Evolutionary conservation across 2,797 vertebrate genomes (phyloP), one percentile per base, ranked within the genome.

Genomic region (Sebastes jordani): DNA sequence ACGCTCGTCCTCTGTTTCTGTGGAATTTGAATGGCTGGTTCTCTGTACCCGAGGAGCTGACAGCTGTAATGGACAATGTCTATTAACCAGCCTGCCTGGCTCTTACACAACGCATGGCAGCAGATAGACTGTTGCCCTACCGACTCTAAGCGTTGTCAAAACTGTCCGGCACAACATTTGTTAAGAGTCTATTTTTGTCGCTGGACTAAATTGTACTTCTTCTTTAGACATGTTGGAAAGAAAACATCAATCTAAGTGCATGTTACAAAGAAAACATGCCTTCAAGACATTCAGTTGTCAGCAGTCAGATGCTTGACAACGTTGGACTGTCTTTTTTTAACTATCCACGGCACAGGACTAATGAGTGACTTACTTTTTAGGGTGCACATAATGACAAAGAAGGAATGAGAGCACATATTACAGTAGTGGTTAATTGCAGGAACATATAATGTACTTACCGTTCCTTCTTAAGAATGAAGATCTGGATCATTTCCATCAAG

Each of bases 21-120:
- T 85, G 91, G 94, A 94, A 93, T 95, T 94, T 93, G 78, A 94
- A 93, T 91, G 68, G 79, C 71, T 66, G 76, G 82, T 87, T 88
- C 72, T 76, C 78, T 55, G 78, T 80, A 30, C 6, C 9, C 5
- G 80, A 70, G 60, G 56, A 80, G 64, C 46, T 65, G 83, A 88
- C 80, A 67, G 83, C 84, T 90, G 80, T 55, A 85, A 72, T 11
- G 36, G 76, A 82, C 81, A 85, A 56, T 68, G 56, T 30, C 71
- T 82, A 60, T 79, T 59, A 74, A 86, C 38, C 36, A 60, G 56
- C 76, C 49, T 13, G 55, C 49, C 22, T 74, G 62, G 14, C 56
- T 81, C 20, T 80, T 27, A 78, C 56, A 55, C 67, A 74, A 18
- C 49, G 76, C 20, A 83, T 71, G 23, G 13, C 10, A 38, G 49